Evolutionary conservation across 2,113 vertebrate genomes (phyloP).

Genomic region (Scatophagus argus): DNA sequence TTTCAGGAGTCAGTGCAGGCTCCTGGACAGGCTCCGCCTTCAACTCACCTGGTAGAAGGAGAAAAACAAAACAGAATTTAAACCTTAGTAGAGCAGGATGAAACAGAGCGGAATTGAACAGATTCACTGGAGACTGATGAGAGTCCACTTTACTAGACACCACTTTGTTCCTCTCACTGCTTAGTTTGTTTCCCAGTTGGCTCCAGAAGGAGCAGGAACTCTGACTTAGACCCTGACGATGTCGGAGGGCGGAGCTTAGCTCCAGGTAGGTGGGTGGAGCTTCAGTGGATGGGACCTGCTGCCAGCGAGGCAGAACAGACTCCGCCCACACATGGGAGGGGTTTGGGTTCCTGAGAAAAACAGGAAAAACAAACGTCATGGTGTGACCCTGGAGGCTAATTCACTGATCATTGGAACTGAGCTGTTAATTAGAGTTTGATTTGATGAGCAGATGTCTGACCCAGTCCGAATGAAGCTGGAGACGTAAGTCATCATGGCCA

Average conservation of each 20-base stretch:
- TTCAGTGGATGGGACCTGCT: conserved; percentile 47
- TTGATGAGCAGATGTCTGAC: conserved; percentile 22
- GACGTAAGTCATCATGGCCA: conserved; percentile 69
- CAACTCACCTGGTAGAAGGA: conserved; percentile 20
- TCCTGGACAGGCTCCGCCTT: conserved; percentile 50
- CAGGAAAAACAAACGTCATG: neutral
- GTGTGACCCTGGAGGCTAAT: neutral
- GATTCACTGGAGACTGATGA: neutral
- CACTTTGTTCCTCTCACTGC: conserved; percentile 3
- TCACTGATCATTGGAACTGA: neutral
- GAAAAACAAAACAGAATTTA: neutral
- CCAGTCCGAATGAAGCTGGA: conserved; percentile 72
- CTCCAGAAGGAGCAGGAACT: conserved; percentile 75
- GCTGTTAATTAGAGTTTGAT: neutral
- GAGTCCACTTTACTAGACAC: too few relatives aligned
- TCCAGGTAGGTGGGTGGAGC: conserved; percentile 66
- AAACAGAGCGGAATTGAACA: neutral
- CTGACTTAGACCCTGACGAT: conserved; percentile 50
- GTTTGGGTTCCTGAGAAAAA: conserved; percentile 68
- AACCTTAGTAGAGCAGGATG: too few relatives aligned
- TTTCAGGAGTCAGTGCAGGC: conserved; percentile 2
- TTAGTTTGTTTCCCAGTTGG: conserved; percentile 49
- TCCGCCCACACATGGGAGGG: conserved; percentile 34
- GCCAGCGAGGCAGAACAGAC: conserved; percentile 67
- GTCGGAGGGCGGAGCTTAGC: conserved; percentile 54